phyloP scores from a whole-genome alignment of 2,113 vertebrate species.

The Pelusios castaneus region DNA sequence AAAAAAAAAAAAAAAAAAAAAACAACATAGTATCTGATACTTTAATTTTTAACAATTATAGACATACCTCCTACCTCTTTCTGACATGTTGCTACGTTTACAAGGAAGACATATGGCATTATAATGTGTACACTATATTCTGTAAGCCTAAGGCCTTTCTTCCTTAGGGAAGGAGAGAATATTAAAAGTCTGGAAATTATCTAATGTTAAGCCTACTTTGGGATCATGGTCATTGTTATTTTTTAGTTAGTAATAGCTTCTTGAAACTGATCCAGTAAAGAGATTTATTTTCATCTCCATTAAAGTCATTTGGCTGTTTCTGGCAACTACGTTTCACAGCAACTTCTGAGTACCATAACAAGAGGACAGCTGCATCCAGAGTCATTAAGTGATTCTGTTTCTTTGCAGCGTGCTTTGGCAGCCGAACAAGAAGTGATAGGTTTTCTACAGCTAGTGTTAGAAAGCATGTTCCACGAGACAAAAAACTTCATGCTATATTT shows the following conservation, averaged over 20 bases:
- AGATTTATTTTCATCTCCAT: constrained; percentile 62
- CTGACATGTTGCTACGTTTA: background rate
- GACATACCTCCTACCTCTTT: background rate
- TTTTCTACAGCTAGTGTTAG: constrained; percentile 41
- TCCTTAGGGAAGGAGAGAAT: constrained; percentile 14
- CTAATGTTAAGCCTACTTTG: constrained; percentile 33
- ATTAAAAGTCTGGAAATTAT: constrained; percentile 51
- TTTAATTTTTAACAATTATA: background rate
- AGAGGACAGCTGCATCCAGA: constrained; percentile 4
- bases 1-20: too few species aligned
- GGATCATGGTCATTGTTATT: constrained; percentile 58
- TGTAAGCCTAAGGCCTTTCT: constrained; percentile 6
- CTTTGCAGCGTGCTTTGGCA: constrained; percentile 39
- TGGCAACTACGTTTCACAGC: constrained; percentile 18
- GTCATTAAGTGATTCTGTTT: background rate
- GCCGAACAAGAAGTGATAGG: constrained; percentile 29
- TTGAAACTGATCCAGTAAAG: constrained; percentile 59
- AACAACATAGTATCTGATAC: too few species aligned
- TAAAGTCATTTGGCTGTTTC: constrained; percentile 54
- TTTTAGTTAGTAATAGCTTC: constrained; percentile 49
- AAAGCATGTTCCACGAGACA: constrained; percentile 18
- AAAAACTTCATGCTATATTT: background rate
- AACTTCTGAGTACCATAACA: background rate
- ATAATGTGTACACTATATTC: constrained; percentile 3
- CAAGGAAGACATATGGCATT: constrained; percentile 43